Percentiles rank a stretch among this genome's conserved stretches.
These are phyloP conservation scores for Aptenodytes patagonicus DNA, from an alignment of 2,113 vertebrate species.

Conservation along the genomic window DNA sequence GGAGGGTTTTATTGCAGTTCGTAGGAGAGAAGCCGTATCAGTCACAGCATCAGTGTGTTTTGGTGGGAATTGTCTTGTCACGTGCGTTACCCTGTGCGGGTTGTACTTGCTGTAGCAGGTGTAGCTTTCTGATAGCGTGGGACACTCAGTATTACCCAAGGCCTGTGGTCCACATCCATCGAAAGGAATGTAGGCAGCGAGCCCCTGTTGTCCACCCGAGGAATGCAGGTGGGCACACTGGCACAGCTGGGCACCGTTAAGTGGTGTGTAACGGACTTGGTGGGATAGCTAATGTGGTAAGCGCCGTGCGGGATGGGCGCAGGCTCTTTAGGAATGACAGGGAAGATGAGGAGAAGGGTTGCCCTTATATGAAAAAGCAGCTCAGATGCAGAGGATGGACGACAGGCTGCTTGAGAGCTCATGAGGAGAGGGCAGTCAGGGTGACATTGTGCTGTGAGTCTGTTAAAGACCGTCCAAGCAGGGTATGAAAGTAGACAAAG, in stretches of 20 bases:
- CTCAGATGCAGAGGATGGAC: neutral
- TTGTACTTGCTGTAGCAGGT: neutral
- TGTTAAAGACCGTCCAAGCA: neutral
- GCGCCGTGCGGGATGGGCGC: rapidly evolving
- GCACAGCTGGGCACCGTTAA: neutral
- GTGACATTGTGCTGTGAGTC: neutral
- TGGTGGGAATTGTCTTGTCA: neutral
- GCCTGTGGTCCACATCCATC: neutral
- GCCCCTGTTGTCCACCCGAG: neutral
- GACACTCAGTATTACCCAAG: neutral
- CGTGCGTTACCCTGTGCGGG: neutral
- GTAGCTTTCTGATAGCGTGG: rapidly evolving
- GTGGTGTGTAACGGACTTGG: neutral
- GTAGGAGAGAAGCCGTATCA: neutral
- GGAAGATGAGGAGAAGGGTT: neutral
- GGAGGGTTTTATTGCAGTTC: neutral
- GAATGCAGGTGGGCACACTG: neutral
- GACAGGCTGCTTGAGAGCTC: neutral
- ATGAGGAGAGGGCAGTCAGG: neutral
- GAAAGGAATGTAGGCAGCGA: neutral
- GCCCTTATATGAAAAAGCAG: neutral
- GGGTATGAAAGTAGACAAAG: neutral
- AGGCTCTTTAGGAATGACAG: neutral
- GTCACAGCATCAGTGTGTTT: neutral
- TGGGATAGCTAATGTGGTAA: neutral